Conservation (phyloP, 35 echinoderm and acorn worm genomes). For the Anneissia japonica region DNA sequence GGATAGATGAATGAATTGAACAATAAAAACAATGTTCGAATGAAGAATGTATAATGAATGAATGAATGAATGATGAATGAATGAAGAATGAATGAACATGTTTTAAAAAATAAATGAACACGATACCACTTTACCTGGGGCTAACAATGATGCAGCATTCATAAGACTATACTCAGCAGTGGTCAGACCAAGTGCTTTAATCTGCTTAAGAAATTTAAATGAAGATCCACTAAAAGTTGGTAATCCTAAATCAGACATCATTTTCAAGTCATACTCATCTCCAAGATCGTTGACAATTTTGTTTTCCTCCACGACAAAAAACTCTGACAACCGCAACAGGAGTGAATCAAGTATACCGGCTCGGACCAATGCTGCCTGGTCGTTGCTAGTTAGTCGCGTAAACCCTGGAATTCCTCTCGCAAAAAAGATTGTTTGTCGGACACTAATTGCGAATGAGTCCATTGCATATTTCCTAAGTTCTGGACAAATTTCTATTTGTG, state of each 20-base stretch:
- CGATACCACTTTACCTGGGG: conserved; percentile 55
- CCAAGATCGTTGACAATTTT: conserved; percentile 79
- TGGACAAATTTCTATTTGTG: conserved; percentile 7
- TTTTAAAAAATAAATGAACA: neutral
- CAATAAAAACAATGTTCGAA: neutral
- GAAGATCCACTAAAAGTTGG: conserved; percentile 77
- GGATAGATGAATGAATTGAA: neutral
- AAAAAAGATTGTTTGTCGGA: conserved; percentile 93
- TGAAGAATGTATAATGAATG: neutral
- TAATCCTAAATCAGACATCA: conserved; percentile 93
- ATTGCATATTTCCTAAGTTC: conserved; percentile 46
- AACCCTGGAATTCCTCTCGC: conserved; percentile 92
- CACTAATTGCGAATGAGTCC: conserved; percentile 93
- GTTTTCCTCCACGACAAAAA: conserved; percentile 67
- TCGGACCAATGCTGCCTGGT: conserved; percentile 90
- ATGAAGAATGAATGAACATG: neutral
- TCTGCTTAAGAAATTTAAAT: conserved; percentile 91
- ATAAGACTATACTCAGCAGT: conserved; percentile 91
- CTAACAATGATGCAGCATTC: conserved; percentile 70
- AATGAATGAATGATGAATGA: neutral
- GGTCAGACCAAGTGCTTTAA: conserved; percentile 64
- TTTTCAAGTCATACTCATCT: conserved; percentile 80
- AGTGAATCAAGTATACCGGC: conserved; percentile 79
- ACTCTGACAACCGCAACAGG: conserved; percentile 72
- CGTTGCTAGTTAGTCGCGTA: conserved; percentile 75